These are phyloP conservation scores for Sebastes matsubarae DNA, from an alignment of 2,797 vertebrate species.

Conservation along the genomic window DNA sequence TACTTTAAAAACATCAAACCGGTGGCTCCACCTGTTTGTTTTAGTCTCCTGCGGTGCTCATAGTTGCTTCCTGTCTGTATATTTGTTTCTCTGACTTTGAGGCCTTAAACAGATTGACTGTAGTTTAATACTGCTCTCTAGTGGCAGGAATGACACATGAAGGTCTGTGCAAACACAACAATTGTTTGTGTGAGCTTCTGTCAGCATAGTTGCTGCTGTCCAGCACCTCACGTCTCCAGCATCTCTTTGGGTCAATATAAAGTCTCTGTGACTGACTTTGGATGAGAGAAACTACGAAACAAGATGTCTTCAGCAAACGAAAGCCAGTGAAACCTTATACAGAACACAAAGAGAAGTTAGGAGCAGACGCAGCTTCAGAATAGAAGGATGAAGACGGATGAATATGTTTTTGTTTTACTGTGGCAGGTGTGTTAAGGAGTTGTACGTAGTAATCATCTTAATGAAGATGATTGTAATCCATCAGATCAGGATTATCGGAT, in stretches of 20 bases:
- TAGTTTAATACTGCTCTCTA: constrained; percentile 49
- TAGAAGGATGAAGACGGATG: neutral
- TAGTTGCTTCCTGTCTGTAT: neutral
- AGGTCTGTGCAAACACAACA: neutral
- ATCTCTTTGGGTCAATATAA: neutral
- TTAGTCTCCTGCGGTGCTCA: neutral
- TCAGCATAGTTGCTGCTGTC: neutral
- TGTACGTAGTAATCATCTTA: neutral
- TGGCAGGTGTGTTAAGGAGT: neutral
- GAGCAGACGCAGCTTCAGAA: neutral
- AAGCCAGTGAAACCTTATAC: neutral
- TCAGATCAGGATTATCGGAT: neutral
- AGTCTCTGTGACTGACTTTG: constrained; percentile 1
- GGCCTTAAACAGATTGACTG: neutral
- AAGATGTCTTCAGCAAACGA: neutral
- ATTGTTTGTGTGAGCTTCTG: neutral
- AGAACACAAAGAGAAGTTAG: constrained; percentile 10
- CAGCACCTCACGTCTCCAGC: neutral
- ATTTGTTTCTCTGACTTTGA: neutral
- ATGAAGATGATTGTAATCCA: neutral
- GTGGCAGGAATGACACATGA: neutral
- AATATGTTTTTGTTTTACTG: neutral
- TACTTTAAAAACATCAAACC: neutral
- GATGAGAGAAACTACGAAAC: neutral
- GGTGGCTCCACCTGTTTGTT: neutral